These are phyloP conservation scores for Mamestra configurata DNA, from an alignment of 1,140 invertebrate species.

Conservation along the genomic window DNA sequence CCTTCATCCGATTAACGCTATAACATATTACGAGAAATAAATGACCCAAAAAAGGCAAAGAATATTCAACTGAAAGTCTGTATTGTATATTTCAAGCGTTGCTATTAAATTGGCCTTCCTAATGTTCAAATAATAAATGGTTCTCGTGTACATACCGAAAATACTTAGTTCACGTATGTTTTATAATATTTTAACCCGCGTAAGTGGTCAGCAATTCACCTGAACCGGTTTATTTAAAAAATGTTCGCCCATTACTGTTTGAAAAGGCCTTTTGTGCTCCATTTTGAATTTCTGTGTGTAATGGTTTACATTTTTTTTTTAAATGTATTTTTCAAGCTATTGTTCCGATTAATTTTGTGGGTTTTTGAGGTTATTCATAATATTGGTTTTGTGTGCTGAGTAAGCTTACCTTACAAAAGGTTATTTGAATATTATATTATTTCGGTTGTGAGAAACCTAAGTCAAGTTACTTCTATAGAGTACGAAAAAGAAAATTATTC, in stretches of 20 bases:
- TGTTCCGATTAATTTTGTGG: not conserved
- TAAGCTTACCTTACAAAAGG: not conserved
- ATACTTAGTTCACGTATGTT: constrained; percentile 10
- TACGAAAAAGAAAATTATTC: too few species aligned
- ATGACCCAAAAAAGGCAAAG: not conserved
- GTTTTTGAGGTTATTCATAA: not conserved
- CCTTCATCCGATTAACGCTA: too few species aligned
- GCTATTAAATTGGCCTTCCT: constrained; percentile 23
- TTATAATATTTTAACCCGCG: constrained; percentile 25
- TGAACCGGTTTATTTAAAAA: constrained; percentile 12
- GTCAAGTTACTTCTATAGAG: too few species aligned
- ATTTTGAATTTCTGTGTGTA: not conserved
- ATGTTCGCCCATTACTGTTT: constrained; percentile 7
- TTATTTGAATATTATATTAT: not conserved
- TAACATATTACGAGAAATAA: not conserved
- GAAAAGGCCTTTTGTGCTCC: constrained; percentile 13
- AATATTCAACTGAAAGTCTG: not conserved
- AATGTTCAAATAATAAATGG: constrained; percentile 47
- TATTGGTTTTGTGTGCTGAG: not conserved
- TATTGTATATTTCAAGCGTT: not conserved
- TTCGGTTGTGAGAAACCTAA: too few species aligned
- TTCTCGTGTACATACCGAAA: not conserved
- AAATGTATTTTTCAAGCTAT: not conserved
- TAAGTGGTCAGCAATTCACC: constrained; percentile 27
- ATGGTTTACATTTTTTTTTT: not conserved